Base-by-base conservation (phyloP, 1,140 invertebrate species). In the Archivesica marissinica region DNA sequence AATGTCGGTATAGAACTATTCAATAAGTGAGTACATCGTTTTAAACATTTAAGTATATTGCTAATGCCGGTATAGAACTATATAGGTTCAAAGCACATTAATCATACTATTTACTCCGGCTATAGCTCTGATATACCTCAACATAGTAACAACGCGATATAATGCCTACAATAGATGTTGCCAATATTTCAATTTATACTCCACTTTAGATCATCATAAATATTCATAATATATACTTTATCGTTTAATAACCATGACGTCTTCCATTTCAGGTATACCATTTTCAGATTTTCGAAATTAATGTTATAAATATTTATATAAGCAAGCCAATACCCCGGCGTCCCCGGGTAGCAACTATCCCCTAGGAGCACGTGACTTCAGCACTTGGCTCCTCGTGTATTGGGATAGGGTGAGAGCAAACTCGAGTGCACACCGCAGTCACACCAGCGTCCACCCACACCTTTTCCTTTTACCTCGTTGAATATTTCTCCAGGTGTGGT, bases 331-430 rank as follows among this genome's bases (percentile, higher is more conserved):
- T 50, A 20, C 25, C 80, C 70, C 68, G 80, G 80, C 28, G 44
- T 28, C 70, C 28, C 80, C 80, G 80, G 70, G 80, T 38, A 30
- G 6, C 23, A 25, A 83, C 68, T 74, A 83, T 75, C 70, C 80
- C 80, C 35, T 54, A 38, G 25, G 47, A 59, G 68, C 54, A 61
- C 15, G 25, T 50, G 41, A 17, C 28, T 11, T 56, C n/a, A n/a
- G 9, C 59, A 35, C 23, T 41, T 47, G 68, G 3, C 68, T 72
- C 68, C 68, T 72, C 68, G 41, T 72, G 68, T 30, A 44, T 66
- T 70, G 80, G 80, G 80, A 83, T 83, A 83, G 80, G 80, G 70
- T 83, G 80, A 83, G 80, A 83, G 80, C 80, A 64, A 13, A 33
- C 0, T 83, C 74, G 80, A 64, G 68, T 41, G 28, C 68, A 83